Evolutionary conservation across 1,140 invertebrate genomes (phyloP).

Genomic region (Caenorhabditis remanei): DNA sequence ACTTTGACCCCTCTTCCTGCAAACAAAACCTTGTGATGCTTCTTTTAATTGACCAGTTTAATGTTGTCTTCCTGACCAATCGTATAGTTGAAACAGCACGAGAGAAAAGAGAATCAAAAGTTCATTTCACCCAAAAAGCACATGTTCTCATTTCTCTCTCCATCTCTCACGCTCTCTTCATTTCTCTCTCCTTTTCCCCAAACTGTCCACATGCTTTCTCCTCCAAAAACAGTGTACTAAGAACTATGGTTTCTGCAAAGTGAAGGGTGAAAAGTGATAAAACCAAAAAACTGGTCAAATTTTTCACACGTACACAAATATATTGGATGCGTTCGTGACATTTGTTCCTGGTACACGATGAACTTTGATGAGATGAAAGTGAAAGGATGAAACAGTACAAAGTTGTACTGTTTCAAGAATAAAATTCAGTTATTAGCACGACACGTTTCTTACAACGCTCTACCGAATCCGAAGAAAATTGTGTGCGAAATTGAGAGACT

Average conservation of each 20-base stretch:
- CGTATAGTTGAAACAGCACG: too few species aligned
- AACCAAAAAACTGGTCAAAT: not conserved
- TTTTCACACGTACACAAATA: constrained; percentile 9
- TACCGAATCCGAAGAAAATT: too few species aligned
- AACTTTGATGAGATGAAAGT: not conserved
- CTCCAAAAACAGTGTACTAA: not conserved
- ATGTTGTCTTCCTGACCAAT: too few species aligned
- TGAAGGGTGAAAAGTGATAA: not conserved
- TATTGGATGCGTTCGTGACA: not conserved
- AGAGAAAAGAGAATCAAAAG: not conserved
- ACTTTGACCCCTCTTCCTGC: too few species aligned
- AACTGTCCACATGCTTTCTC: too few species aligned
- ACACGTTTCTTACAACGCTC: too few species aligned
- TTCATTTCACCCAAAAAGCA: not conserved
- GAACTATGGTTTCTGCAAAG: not conserved
- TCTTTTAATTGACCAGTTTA: too few species aligned
- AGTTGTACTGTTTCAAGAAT: too few species aligned
- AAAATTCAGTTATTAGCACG: too few species aligned
- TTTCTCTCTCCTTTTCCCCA: not conserved
- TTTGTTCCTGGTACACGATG: constrained; percentile 1
- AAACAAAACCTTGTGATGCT: too few species aligned
- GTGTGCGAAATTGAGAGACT: too few species aligned
- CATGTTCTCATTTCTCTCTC: not conserved
- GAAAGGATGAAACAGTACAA: not conserved
- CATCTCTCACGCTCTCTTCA: not conserved